Percentiles rank a stretch among this genome's conserved stretches.
Evolutionary conservation across 2,113 vertebrate genomes (phyloP).

Genomic region (Mobula hypostoma): DNA sequence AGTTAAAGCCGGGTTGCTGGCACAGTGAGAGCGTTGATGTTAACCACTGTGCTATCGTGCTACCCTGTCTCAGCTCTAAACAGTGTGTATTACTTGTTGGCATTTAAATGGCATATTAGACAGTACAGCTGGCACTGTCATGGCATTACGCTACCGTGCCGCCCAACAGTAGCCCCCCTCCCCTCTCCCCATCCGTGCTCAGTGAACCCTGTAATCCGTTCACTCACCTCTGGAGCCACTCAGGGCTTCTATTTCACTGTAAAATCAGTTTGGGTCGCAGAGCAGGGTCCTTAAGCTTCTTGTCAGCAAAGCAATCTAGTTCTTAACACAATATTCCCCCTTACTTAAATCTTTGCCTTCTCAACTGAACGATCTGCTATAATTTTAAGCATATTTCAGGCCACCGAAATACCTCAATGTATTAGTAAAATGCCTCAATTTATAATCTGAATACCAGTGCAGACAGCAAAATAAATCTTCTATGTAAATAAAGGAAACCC

Average conservation of each 20-base stretch:
- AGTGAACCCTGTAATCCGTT: too few relatives aligned
- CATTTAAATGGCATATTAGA: too few relatives aligned
- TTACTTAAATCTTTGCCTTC: slow-evolving; percentile 16
- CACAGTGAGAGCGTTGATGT: too few relatives aligned
- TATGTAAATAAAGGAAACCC: neutral
- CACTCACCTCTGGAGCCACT: neutral
- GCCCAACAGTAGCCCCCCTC: too few relatives aligned
- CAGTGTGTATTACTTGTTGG: too few relatives aligned
- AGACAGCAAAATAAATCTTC: slow-evolving; percentile 24
- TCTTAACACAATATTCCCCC: too few relatives aligned
- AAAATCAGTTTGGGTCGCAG: neutral
- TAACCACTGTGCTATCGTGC: too few relatives aligned
- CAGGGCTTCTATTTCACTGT: neutral
- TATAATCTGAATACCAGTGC: neutral
- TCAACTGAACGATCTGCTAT: neutral
- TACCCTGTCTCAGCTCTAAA: too few relatives aligned
- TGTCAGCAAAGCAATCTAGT: neutral
- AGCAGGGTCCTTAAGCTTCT: neutral
- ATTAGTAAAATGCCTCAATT: slow-evolving; percentile 32
- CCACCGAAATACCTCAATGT: slow-evolving; percentile 18
- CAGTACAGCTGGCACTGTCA: too few relatives aligned
- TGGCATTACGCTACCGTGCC: too few relatives aligned
- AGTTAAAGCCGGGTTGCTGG: too few relatives aligned
- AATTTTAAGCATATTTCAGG: neutral
- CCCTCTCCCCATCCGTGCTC: too few relatives aligned